Conservation (phyloP, 2,888 invertebrate genomes). For the Pseudococcus longispinus region DNA sequence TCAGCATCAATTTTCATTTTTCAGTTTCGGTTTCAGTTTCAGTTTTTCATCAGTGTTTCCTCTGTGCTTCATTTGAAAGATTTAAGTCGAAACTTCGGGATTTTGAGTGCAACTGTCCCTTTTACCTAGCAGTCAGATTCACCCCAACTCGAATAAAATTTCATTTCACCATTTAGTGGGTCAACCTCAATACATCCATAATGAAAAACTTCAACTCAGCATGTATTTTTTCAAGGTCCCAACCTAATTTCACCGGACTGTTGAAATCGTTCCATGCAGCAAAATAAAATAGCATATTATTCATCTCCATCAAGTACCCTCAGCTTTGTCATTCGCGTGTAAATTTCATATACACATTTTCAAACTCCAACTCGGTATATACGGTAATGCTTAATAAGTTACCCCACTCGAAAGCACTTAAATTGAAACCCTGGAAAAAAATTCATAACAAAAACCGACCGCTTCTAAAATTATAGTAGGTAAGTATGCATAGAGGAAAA, state of each 20-base stretch:
- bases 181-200: not conserved
- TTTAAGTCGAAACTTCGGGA: too few species aligned
- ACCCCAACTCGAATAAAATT: too few species aligned
- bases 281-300: not conserved
- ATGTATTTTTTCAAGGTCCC: not conserved
- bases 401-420: not conserved
- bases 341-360: not conserved
- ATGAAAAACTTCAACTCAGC: not conserved
- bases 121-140: too few species aligned
- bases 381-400: not conserved
- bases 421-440: not conserved
- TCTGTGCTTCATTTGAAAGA: too few species aligned
- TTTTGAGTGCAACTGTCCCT: too few species aligned
- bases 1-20: too few species aligned
- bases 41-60: too few species aligned
- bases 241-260: not conserved
- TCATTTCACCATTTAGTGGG: not conserved
- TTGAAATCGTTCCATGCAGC: not conserved
- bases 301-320: not conserved
- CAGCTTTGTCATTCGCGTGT: not conserved
- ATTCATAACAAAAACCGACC: not conserved
- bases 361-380: not conserved
- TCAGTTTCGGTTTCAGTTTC: too few species aligned
- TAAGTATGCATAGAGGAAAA: not conserved
- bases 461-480: not conserved